These are phyloP conservation scores for Danio kyathit DNA, from an alignment of 2,797 vertebrate species.

Conservation along the genomic window DNA sequence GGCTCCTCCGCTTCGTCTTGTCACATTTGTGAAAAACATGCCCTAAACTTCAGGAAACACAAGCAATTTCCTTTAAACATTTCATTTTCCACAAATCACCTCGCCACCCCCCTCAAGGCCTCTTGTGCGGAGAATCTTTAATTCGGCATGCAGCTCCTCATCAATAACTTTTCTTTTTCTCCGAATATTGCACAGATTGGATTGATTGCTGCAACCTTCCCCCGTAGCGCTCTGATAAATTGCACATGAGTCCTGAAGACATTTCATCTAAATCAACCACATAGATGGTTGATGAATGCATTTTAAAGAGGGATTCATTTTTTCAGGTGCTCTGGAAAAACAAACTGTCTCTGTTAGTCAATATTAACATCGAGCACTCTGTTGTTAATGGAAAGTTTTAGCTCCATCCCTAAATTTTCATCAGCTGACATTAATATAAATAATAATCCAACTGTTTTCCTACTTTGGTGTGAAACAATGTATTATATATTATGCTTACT, in stretches of 20 bases:
- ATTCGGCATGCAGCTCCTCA: conserved; percentile 37
- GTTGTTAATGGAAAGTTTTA: neutral
- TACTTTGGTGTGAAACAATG: neutral
- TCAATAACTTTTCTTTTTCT: conserved; percentile 50
- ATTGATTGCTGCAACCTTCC: conserved; percentile 41
- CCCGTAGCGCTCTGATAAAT: conserved; percentile 21
- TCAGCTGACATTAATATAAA: neutral
- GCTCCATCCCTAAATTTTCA: neutral
- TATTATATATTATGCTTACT: neutral
- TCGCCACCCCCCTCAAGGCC: conserved; percentile 24
- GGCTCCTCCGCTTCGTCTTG: conserved; percentile 50
- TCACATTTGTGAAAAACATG: conserved; percentile 48
- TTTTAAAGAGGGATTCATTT: conserved; percentile 10
- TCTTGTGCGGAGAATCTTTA: conserved; percentile 41
- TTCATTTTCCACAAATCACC: conserved; percentile 52
- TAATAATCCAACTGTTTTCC: neutral
- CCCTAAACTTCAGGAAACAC: conserved; percentile 50
- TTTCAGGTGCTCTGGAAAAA: neutral
- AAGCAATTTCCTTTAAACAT: conserved; percentile 58
- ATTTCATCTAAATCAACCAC: neutral
- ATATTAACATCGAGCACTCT: neutral
- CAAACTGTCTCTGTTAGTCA: conserved; percentile 8
- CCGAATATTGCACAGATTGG: conserved; percentile 48
- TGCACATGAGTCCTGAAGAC: conserved; percentile 8
- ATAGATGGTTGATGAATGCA: conserved; percentile 8